A percentile compares a stretch with the other conserved stretches of the same genome.
phyloP scores from a whole-genome alignment of 2,113 vertebrate species.

The Austrofundulus limnaeus region DNA sequence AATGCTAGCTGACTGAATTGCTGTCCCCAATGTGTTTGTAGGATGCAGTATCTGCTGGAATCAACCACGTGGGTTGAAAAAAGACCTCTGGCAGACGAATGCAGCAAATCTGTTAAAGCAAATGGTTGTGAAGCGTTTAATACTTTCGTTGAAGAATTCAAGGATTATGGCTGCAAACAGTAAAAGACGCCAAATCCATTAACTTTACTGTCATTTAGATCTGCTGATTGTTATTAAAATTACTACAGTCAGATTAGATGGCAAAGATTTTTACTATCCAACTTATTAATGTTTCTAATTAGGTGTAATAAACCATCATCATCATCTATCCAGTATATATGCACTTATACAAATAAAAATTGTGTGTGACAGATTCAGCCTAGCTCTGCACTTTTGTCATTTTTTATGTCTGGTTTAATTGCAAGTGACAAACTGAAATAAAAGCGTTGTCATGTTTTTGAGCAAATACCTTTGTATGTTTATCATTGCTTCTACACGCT shows the following conservation, averaged over 20 bases:
- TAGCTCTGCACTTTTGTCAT: not conserved
- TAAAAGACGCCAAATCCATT: constrained; percentile 32
- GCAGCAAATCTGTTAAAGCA: constrained; percentile 1
- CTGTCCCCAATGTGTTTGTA: constrained; percentile 27
- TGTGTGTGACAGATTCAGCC: not conserved
- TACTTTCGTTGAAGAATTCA: constrained; percentile 57
- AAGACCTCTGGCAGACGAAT: constrained; percentile 26
- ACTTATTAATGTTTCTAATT: not conserved
- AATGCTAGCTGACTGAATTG: not conserved
- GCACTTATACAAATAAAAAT: not conserved
- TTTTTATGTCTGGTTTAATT: not conserved
- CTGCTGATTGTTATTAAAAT: not conserved
- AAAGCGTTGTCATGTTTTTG: not conserved
- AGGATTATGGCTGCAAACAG: constrained; percentile 64
- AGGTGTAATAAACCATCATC: not conserved
- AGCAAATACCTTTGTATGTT: not conserved
- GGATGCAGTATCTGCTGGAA: constrained; percentile 78
- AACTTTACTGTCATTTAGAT: not conserved
- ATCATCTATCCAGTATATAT: not conserved
- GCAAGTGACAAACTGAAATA: constrained; percentile 5
- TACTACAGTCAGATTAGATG: too few species aligned
- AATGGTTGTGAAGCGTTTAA: constrained; percentile 7
- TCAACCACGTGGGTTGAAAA: constrained; percentile 76
- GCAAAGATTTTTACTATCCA: not conserved
- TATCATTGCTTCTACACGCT: not conserved